phyloP scores from a whole-genome alignment of 2,113 vertebrate species.

The Calyptommatus sinebrachiatus region DNA sequence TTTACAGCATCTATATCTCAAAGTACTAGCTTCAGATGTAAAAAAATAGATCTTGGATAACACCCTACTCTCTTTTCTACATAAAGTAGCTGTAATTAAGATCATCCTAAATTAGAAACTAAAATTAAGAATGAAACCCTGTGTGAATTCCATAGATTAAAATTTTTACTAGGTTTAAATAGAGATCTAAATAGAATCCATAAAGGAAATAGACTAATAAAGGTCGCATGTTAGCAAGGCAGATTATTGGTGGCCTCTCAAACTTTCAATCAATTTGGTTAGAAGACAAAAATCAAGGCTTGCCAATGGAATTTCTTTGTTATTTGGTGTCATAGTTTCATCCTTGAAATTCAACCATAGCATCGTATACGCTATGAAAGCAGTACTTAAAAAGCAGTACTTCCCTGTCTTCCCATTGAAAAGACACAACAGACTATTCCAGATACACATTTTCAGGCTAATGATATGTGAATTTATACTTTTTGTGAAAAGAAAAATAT shows the following conservation, averaged over 20 bases:
- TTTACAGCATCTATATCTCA: conserved; percentile 33
- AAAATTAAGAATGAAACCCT: conserved; percentile 50
- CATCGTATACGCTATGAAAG: neutral
- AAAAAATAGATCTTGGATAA: conserved; percentile 46
- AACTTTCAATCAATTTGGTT: neutral
- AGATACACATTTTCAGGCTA: neutral
- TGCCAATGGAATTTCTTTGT: neutral
- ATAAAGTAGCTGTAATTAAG: conserved; percentile 49
- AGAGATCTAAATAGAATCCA: conserved; percentile 27
- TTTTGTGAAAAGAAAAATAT: neutral
- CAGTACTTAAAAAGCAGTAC: neutral
- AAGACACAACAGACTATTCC: neutral
- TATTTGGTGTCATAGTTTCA: neutral
- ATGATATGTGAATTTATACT: neutral
- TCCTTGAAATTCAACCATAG: neutral
- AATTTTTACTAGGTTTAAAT: conserved; percentile 51
- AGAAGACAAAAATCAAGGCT: neutral
- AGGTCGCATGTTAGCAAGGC: conserved; percentile 20
- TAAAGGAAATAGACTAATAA: conserved; percentile 34
- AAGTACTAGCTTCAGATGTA: conserved; percentile 36
- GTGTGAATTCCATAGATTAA: conserved; percentile 41
- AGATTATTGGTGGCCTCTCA: conserved; percentile 20
- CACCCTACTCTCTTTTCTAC: conserved; percentile 29
- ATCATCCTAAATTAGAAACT: conserved; percentile 43
- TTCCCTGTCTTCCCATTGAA: too few relatives aligned